Evolutionary conservation across 2,113 vertebrate species (phyloP), one percentile per base, ranked within the genome.

Genomic region (Otus sunia): DNA sequence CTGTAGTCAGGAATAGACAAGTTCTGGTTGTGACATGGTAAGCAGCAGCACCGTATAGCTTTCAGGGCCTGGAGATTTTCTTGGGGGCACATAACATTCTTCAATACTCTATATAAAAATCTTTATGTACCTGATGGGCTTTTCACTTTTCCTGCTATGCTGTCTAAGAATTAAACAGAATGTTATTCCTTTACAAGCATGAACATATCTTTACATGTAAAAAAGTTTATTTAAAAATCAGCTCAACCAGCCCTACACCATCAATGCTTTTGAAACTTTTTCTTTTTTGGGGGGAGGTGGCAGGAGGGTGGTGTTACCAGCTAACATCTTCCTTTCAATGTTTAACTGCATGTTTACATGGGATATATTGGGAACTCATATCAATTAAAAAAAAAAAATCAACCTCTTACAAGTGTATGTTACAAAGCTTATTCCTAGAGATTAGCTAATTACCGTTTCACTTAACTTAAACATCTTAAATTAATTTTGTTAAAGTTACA

Each of bases 111-210:
- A 34, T 5, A 43, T 8, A 49, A 79, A 91, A 90, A 41, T 20
- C 29, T 5, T 49, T 6, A 12, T 1, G 10, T 8, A 85, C 53
- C 7, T 0, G 43, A 75, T 6, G 15, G 30, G 26, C 13, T 74
- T 91, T 71, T 50, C 39, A n/a, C 15, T 83, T 86, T 36, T 62
- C 47, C 66, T 63, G 39, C 60, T 84, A 21, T 5, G 12, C 36
- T 87, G 47, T 11, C 27, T 68, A 79, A 58, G 27, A 64, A 78
- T 53, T 71, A 43, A 63, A 63, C 5, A 79, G 15, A 75, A 64
- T 56, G 69, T 52, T 76, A 79, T 34, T 90, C n/a, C 17, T 64
- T 60, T 58, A 69, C 36, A 90, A 68, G n/a, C 43, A 27, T 15
- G 15, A 86, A 39, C 13, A 52, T 10, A 66, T 29, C 15, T 81